Base-by-base conservation (phyloP, 2,113 vertebrate species). In the Cheilinus undulatus region DNA sequence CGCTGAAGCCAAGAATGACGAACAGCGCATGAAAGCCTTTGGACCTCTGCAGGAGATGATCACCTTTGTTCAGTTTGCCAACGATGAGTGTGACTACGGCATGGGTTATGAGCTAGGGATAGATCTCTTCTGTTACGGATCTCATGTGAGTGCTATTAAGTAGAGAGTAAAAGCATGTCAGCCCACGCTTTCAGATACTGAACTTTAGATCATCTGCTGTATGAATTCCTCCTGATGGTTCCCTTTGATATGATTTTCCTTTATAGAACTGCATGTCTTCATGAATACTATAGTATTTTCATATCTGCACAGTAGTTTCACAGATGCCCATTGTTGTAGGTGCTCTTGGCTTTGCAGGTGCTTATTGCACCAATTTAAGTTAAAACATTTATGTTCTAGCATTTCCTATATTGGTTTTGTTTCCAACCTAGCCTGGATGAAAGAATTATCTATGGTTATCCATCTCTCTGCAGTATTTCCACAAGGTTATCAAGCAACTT, bases 31-130 rank as follows among this genome's bases (percentile, higher is more conserved):
- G 49, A 96, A 96, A 90, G 96, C 96, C 7, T 99, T 99, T 73
- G 95, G 95, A 1, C 97, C 97, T 13, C 87, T 99, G 63, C 97
- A 99, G 68, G 95, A 99, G 86, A 97, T 99, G 91, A 94, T 97
- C 58, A 98, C 98, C 0, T 98, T 94, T 46, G 95, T 99, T 81
- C 97, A 99, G 88, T 99, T 99, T 86, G 98, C 98, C 27, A 99
- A 99, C 9, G 98, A 99, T n/a, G 98, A 99, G 68, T 98, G 97
- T 54, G 98, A 99, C 68, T 99, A 99, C 0, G 97, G 98, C 64
- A 99, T 99, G 98, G 98, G 97, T 0, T 97, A 96, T 0, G 98
- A 99, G 54, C 87, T 99, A 45, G 98, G 97, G 19, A 92, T 96
- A 49, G 97, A 99, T 85, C 95, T 99, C 24, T 99, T 99, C 81